These are phyloP conservation scores for Drosophila ananassae DNA, from an alignment of 1,140 invertebrate genomes.

Conservation along the genomic window DNA sequence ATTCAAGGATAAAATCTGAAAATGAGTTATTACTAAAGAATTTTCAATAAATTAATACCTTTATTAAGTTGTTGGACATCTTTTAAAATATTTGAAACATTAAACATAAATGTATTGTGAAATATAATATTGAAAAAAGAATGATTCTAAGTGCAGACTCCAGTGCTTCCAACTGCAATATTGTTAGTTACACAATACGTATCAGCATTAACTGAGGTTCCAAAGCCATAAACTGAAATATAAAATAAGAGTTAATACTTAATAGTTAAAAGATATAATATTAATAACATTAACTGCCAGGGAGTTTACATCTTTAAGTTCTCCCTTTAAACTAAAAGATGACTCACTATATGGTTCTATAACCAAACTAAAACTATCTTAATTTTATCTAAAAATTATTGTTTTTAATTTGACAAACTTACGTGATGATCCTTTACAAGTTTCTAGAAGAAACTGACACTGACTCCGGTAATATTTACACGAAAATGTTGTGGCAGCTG, in stretches of 20 bases:
- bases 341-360: too few species aligned
- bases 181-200: background rate
- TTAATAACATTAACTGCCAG: too few species aligned
- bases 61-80: background rate
- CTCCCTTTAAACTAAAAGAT: background rate
- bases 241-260: background rate
- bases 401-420: background rate
- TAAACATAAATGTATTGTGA: background rate
- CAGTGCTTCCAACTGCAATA: slow-evolving; percentile 16
- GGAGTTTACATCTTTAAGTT: too few species aligned
- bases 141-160: slow-evolving; percentile 5
- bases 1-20: slow-evolving; percentile 35
- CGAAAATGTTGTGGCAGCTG: background rate
- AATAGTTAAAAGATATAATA: background rate
- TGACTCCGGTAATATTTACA: slow-evolving; percentile 55
- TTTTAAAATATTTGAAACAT: background rate
- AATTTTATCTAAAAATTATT: background rate
- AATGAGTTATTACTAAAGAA: too few species aligned
- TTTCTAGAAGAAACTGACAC: slow-evolving; percentile 45
- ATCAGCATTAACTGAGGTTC: background rate
- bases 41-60: background rate
- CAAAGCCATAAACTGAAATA: slow-evolving; percentile 27
- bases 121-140: background rate
- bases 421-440: slow-evolving; percentile 39
- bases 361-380: too few species aligned